Evolutionary conservation across 2,888 invertebrate genomes (phyloP).

Genomic region (Branchipolynoe longqiensis): DNA sequence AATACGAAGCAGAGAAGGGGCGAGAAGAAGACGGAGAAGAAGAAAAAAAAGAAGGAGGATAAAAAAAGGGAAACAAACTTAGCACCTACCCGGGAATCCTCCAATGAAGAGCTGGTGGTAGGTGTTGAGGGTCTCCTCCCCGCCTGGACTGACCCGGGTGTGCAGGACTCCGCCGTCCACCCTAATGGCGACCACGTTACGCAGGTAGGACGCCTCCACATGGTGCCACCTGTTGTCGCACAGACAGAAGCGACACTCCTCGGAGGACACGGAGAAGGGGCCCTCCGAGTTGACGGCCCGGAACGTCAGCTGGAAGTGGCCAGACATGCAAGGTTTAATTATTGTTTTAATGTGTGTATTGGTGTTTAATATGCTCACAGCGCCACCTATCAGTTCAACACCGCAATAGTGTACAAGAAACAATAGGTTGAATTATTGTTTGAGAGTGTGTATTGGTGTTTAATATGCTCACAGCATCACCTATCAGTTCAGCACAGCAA

Average conservation of each 20-base stretch:
- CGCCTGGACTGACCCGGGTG: conserved; percentile 81
- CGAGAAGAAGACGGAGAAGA: no score
- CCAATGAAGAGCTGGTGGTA: conserved; percentile 89
- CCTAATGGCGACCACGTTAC: conserved; percentile 87
- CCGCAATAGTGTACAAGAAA: no score
- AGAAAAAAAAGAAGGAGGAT: neutral
- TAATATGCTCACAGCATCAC: no score
- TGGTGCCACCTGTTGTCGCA: conserved; percentile 95
- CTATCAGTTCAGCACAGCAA: no score
- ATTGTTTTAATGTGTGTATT: no score
- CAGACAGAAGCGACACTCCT: conserved; percentile 77
- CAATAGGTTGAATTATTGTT: no score
- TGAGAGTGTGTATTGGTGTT: no score
- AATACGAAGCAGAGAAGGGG: no score
- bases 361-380: no score
- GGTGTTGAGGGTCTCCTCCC: conserved; percentile 82
- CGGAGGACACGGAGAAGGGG: conserved; percentile 68
- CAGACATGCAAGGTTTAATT: no score
- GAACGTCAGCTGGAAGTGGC: conserved; percentile 74
- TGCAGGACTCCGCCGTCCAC: conserved; percentile 85
- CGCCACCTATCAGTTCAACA: no score
- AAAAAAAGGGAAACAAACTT: neutral
- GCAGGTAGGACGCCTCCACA: conserved; percentile 88
- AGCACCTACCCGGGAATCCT: conserved; percentile 88
- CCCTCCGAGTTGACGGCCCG: conserved; percentile 69